Conservation (phyloP, 2,113 vertebrate genomes). For the Crotalus tigris region DNA sequence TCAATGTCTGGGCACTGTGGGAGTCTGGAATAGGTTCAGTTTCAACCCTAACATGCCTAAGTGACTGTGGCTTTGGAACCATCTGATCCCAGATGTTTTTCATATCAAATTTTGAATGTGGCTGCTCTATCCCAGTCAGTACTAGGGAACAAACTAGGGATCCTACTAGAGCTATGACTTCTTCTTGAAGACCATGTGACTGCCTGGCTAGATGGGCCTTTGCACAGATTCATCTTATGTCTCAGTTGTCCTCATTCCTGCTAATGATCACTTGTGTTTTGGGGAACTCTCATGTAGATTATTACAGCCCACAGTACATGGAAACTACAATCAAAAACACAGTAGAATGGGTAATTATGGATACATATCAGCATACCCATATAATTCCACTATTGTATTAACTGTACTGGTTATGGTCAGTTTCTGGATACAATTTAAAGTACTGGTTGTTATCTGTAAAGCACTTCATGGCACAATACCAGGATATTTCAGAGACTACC, state of each 20-base stretch:
- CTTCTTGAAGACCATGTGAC: no score
- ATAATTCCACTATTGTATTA: not conserved
- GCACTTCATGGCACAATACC: not conserved
- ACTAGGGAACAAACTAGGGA: no score
- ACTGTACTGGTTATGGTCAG: not conserved
- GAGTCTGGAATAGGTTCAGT: no score
- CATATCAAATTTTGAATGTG: no score
- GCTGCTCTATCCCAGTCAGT: no score
- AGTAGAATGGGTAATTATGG: not conserved
- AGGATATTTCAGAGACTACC: not conserved
- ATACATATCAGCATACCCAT: not conserved
- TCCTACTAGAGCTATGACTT: no score
- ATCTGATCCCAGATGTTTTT: no score
- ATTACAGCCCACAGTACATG: not conserved
- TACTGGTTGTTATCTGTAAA: not conserved
- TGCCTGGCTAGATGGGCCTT: no score
- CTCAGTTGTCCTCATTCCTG: not conserved
- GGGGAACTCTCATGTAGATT: not conserved
- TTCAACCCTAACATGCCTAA: no score
- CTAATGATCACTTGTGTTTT: not conserved
- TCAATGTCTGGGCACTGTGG: no score
- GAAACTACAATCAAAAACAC: not conserved
- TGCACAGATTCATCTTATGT: not conserved
- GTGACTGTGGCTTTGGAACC: no score
- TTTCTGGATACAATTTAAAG: not conserved